Percentiles rank a stretch among this genome's conserved stretches.
Conservation (phyloP, 1,140 invertebrate genomes). For the Aphaenogaster rudis region DNA sequence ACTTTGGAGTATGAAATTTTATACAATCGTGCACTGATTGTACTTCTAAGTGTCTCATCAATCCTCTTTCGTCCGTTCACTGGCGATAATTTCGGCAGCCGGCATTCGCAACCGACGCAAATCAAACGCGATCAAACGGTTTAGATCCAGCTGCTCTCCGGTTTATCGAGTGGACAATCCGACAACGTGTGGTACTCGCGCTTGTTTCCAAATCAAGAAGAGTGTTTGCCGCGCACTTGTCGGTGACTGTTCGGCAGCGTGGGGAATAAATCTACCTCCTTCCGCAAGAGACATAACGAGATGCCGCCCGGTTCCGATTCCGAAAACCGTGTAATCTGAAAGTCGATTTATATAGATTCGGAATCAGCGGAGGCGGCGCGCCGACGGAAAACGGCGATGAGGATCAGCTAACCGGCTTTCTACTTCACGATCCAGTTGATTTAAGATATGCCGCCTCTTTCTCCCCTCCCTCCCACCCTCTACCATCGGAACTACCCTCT, state of each 20-base stretch:
- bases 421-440: constrained; percentile 48
- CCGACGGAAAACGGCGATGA: constrained; percentile 46
- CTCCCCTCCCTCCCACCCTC: background rate
- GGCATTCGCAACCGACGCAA: background rate
- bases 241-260: background rate
- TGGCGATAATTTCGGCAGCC: constrained; percentile 9
- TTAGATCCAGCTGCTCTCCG: constrained; percentile 19
- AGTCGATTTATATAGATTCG: constrained; percentile 80
- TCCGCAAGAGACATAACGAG: background rate
- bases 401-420: constrained; percentile 55
- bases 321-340: constrained; percentile 73
- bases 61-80: background rate
- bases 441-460: constrained; percentile 46
- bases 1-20: background rate
- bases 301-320: constrained; percentile 43
- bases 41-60: background rate
- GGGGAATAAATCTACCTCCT: constrained; percentile 35
- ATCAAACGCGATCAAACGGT: constrained; percentile 19
- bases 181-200: background rate
- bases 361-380: constrained; percentile 51
- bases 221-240: constrained; percentile 29
- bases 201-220: constrained; percentile 46
- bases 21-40: background rate
- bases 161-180: constrained; percentile 63
- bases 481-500: constrained; percentile 20